phyloP scores from a whole-genome alignment of 1,140 invertebrate species.

The Schmidtea mediterranea region DNA sequence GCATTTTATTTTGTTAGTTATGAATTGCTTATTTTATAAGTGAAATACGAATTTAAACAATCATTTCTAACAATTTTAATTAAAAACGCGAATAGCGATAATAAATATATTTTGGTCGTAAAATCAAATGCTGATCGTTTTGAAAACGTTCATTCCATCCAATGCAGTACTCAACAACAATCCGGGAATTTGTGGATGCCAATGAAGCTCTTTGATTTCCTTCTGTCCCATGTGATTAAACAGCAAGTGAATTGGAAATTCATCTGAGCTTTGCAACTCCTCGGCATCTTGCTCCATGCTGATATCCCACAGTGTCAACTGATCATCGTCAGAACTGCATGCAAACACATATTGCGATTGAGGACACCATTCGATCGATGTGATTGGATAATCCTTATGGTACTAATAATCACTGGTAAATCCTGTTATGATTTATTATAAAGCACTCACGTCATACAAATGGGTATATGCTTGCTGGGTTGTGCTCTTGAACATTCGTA shows the following conservation, averaged over 20 bases:
- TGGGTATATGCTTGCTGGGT: no score
- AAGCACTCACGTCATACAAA: conserved; percentile 8
- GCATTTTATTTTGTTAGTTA: no score
- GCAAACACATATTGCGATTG: conserved; percentile 66
- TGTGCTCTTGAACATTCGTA: conserved; percentile 44
- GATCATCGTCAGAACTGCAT: conserved; percentile 69
- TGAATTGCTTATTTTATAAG: no score
- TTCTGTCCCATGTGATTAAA: conserved; percentile 95
- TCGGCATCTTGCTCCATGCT: conserved; percentile 53
- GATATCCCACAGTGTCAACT: conserved; percentile 86
- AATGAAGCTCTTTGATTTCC: conserved; percentile 91
- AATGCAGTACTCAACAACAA: conserved; percentile 71
- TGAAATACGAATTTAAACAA: no score
- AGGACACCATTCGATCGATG: conserved; percentile 86
- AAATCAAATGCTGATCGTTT: conserved; percentile 73
- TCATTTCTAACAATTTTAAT: no score
- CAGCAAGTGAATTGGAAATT: conserved; percentile 68
- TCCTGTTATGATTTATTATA: no score
- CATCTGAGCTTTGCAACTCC: conserved; percentile 19
- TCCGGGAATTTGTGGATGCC: conserved; percentile 79
- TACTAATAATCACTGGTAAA: conserved; percentile 70
- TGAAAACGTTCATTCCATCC: conserved; percentile 80
- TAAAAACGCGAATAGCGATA: no score
- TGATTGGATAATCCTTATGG: conserved; percentile 55
- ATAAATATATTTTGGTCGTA: no score